A percentile compares a stretch with the other conserved stretches of the same genome.
phyloP scores from a whole-genome alignment of 2,113 vertebrate genomes.

The Oreotrochilus melanogaster region DNA sequence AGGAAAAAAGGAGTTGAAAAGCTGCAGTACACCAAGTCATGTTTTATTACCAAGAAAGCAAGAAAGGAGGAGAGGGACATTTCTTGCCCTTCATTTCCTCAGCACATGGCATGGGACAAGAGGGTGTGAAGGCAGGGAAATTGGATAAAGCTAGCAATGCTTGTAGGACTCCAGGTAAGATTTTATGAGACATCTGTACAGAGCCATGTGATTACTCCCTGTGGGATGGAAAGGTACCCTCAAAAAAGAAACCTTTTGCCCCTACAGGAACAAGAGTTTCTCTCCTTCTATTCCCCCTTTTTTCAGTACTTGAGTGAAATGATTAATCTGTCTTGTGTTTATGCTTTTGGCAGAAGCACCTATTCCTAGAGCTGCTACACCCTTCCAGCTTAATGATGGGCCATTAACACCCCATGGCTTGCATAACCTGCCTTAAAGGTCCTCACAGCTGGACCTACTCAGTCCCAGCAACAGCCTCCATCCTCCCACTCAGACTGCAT shows the following conservation, averaged over 20 bases:
- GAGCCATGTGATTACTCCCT: not conserved
- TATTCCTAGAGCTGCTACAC: not conserved
- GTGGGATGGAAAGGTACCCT: not conserved
- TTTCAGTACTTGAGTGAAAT: not conserved
- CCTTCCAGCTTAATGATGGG: not conserved
- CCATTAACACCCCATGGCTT: conserved; percentile 36
- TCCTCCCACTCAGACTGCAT: not conserved
- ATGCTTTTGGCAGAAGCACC: conserved; percentile 35
- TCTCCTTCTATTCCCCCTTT: not conserved
- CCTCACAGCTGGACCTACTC: conserved; percentile 41
- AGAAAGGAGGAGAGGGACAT: not conserved
- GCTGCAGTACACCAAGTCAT: not conserved
- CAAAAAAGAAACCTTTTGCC: not conserved
- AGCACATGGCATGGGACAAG: not conserved
- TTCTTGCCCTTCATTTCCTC: not conserved
- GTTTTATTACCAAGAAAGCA: not conserved
- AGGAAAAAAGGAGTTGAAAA: not conserved
- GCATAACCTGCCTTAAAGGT: not conserved
- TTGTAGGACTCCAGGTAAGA: not conserved
- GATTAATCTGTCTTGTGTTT: not conserved
- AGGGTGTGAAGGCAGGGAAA: not conserved
- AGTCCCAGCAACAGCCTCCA: not conserved
- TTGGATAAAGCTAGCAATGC: not conserved
- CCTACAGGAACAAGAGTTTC: not conserved
- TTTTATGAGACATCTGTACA: not conserved